Evolutionary conservation across 2,888 invertebrate genomes (phyloP).

Genomic region (Hirudinaria manillensis): DNA sequence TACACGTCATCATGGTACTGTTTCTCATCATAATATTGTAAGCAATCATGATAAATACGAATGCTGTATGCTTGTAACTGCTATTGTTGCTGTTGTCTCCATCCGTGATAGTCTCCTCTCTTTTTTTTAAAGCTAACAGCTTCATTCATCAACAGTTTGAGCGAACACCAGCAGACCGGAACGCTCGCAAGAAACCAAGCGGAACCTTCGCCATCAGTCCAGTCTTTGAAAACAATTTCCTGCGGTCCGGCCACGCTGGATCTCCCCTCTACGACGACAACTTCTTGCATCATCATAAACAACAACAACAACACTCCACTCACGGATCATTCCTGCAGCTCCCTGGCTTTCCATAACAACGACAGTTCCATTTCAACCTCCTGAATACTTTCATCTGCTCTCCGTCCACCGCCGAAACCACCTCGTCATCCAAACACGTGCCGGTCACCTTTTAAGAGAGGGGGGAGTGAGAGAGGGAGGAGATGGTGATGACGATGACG

Average conservation of each 20-base stretch:
- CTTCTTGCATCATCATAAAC: constrained; percentile 7
- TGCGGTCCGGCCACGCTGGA: not conserved
- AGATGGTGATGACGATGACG: constrained; percentile 15
- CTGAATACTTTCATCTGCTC: not conserved
- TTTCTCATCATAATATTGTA: no score
- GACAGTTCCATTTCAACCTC: constrained; percentile 2
- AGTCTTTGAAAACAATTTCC: constrained; percentile 13
- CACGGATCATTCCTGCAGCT: constrained; percentile 10
- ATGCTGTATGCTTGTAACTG: no score
- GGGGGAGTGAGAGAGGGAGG: not conserved
- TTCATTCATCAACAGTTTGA: constrained; percentile 3
- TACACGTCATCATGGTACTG: no score
- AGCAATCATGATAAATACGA: no score
- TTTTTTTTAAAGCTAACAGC: no score
- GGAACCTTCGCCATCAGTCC: constrained; percentile 5
- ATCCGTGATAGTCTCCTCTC: no score
- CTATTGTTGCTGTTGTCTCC: no score
- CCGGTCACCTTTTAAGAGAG: not conserved
- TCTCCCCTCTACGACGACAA: not conserved
- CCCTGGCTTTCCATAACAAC: not conserved
- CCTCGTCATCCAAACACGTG: no score
- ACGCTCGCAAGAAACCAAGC: not conserved
- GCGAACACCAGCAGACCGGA: not conserved
- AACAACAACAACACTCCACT: constrained; percentile 13
- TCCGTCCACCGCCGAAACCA: no score